A percentile compares a stretch with the other conserved stretches of the same genome.
Conservation (phyloP, 1,140 invertebrate genomes). For the Macrobrachium nipponense region DNA sequence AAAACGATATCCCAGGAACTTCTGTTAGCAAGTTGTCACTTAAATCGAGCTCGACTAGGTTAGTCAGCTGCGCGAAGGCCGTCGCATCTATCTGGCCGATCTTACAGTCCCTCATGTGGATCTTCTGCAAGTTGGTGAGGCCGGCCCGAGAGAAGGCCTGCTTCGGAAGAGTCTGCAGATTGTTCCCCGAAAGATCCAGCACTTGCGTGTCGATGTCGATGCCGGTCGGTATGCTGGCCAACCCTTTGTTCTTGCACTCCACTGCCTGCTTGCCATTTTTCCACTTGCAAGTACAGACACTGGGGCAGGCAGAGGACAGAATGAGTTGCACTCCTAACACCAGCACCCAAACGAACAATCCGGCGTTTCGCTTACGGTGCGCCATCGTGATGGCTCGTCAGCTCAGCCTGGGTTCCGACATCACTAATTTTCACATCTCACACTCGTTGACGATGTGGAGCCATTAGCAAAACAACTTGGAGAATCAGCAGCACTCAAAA, state of each 20-base stretch:
- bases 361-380: conserved; percentile 9
- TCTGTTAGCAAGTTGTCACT: conserved; percentile 82
- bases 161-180: conserved; percentile 79
- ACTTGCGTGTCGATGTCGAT: conserved; percentile 90
- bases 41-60: conserved; percentile 89
- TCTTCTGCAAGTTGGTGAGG: conserved; percentile 85
- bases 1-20: conserved; percentile 81
- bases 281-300: conserved; percentile 88
- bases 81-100: conserved; percentile 81
- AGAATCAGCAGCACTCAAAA: too few species aligned
- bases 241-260: conserved; percentile 81
- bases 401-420: conserved; percentile 17
- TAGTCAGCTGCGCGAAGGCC: conserved; percentile 85
- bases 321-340: not conserved
- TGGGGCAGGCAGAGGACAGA: conserved; percentile 73
- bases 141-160: conserved; percentile 83
- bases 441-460: too few species aligned
- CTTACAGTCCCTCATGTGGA: conserved; percentile 82
- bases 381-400: conserved; percentile 30
- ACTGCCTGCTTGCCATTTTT: conserved; percentile 90
- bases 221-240: conserved; percentile 81
- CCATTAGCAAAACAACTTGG: too few species aligned
- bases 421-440: conserved; percentile 17
- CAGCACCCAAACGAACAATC: conserved; percentile 21
- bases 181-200: conserved; percentile 86